Base-by-base conservation (phyloP, 2,888 invertebrate species). In the Tetanocera ferruginea region DNA sequence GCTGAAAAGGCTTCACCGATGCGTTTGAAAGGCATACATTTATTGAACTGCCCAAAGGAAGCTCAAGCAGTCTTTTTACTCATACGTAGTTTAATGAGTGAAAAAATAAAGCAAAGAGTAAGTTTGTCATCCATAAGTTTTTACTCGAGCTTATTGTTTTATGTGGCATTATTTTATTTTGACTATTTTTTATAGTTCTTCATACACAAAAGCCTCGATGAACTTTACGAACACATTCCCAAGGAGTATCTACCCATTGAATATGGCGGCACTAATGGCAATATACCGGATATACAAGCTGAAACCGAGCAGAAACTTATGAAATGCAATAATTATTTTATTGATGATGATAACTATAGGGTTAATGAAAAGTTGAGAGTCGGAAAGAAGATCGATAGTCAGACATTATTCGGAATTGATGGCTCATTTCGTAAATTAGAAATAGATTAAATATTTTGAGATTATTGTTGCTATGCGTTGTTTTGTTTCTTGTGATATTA, bases 1-100 rank as follows among this genome's bases (percentile, higher is more conserved):
- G 80, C 91, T n/a, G 92, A 93, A 87, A 92, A 93, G 78, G 93
- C 91, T 0, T 89, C 93, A 55, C 94, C 94, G 0, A 86, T 92
- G 23, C 90, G 93, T 31, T 90, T 92, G 3, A 92, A 92, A 83
- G 91, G 91, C 6, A 89, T 91, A 76, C 92, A 94, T 83, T 91
- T 93, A 51, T 84, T 93, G 28, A 93, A 93, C 85, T 91, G 91
- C 0, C 92, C 93, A 0, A 60, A 90, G 0, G 91, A 92, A 3
- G 93, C 93, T 81, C 93, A 93, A 81, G 89, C 91, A 0, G 87
- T 92, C 0, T 93, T 91, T 81, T 89, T 90, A 43, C 87, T 93
- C 76, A 88, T 94, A 31, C 92, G 91, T 84, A 87, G 91, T 11
- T 92, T 94, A 84, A 87, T 94, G 86, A 91, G 91, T 19, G 92